These are phyloP conservation scores for Motacilla tschutschensis DNA, from an alignment of 2,113 vertebrate species.

Conservation along the genomic window DNA sequence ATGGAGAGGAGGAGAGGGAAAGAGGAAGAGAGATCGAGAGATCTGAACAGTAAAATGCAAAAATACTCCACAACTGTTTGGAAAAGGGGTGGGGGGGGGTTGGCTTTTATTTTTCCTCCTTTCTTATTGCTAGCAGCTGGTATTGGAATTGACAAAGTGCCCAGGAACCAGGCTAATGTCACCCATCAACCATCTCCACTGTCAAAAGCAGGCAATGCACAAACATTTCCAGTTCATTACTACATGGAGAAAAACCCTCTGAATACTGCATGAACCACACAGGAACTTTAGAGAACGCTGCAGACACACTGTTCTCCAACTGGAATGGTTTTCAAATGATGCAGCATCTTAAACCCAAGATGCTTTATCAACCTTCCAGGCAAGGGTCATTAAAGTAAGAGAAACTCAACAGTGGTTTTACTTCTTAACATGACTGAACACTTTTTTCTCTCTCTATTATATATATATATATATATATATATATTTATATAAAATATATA, in stretches of 20 bases:
- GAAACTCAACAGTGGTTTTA: neutral
- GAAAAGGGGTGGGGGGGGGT: neutral
- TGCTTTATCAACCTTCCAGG: neutral
- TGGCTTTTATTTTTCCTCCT: neutral
- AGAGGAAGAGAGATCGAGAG: neutral
- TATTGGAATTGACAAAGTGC: neutral
- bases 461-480: neutral
- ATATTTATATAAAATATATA: neutral
- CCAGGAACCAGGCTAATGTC: neutral
- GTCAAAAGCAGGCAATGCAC: neutral
- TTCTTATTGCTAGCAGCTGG: constrained; percentile 34
- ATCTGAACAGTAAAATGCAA: neutral
- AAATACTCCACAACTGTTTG: neutral
- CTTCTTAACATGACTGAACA: neutral
- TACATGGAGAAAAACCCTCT: neutral
- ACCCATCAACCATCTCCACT: constrained; percentile 14
- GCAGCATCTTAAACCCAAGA: neutral
- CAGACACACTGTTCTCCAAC: neutral
- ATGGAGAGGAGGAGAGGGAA: neutral
- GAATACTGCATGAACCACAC: neutral
- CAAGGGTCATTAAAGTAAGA: neutral
- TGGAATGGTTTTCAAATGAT: neutral
- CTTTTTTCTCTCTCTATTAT: neutral
- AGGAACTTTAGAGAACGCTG: neutral
- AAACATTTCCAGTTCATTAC: constrained; percentile 3